Percentiles rank a stretch among this genome's conserved stretches.
These are phyloP conservation scores for Terrapene triunguis DNA, from an alignment of 2,113 vertebrate species.

Conservation along the genomic window DNA sequence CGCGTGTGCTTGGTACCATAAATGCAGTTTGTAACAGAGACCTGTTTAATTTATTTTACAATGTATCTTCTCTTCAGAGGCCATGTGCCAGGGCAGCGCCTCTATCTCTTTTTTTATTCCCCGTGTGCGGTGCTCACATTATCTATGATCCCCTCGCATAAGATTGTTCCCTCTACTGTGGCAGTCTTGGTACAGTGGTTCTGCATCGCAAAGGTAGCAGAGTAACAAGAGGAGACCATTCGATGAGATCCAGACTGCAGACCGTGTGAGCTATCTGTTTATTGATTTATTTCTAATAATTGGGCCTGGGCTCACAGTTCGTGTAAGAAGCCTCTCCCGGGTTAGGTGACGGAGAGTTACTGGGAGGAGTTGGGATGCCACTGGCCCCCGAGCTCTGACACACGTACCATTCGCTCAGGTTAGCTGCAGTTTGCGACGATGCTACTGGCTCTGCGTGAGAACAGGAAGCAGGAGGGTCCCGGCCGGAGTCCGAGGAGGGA, in stretches of 20 bases:
- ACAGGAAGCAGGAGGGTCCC: conserved; percentile 86
- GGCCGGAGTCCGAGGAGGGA: conserved; percentile 92
- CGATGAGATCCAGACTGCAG: neutral
- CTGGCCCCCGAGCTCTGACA: conserved; percentile 89
- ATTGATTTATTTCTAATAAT: conserved; percentile 40
- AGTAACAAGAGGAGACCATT: neutral
- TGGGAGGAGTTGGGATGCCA: conserved; percentile 80
- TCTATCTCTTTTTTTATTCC: neutral
- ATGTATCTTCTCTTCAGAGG: neutral
- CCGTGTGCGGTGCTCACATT: neutral
- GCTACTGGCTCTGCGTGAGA: conserved; percentile 84
- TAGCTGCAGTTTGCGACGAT: conserved; percentile 85
- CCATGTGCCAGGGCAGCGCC: neutral
- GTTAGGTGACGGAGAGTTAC: conserved; percentile 81
- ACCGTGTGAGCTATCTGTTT: neutral
- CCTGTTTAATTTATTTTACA: neutral
- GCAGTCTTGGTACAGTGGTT: neutral
- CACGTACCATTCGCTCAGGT: conserved; percentile 98
- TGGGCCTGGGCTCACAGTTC: conserved; percentile 77
- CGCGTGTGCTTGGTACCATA: neutral
- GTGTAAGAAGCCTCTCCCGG: conserved; percentile 77
- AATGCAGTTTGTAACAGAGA: neutral
- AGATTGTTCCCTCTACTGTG: neutral
- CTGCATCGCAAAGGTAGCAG: neutral
- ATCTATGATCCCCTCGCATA: neutral